phyloP scores from a whole-genome alignment of 2,888 invertebrate species.

The Acrobasis consociella region DNA sequence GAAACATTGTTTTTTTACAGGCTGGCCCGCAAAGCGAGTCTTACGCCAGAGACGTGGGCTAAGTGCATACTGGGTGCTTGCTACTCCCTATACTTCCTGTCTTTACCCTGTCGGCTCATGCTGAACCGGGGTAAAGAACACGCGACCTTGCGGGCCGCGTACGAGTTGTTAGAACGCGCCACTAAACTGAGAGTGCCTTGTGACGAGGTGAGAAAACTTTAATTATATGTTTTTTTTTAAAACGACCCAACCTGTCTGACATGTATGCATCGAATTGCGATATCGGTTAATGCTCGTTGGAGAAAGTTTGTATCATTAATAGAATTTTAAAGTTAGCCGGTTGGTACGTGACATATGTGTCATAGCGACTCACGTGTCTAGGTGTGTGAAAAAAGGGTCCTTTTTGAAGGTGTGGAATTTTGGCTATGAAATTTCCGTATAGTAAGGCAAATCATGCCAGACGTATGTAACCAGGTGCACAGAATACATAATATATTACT shows the following conservation, averaged over 20 bases:
- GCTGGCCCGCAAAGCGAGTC: conserved; percentile 81
- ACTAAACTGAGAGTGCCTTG: conserved; percentile 93
- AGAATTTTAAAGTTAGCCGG: too few species aligned
- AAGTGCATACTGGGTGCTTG: conserved; percentile 94
- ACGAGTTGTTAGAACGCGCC: conserved; percentile 93
- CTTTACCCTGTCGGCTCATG: conserved; percentile 93
- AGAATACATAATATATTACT: too few species aligned
- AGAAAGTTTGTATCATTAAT: background rate
- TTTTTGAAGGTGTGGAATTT: too few species aligned
- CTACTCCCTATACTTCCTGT: conserved; percentile 97
- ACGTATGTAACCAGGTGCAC: too few species aligned
- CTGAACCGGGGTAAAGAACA: conserved; percentile 88
- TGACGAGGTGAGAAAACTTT: conserved; percentile 88
- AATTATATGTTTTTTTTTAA: background rate
- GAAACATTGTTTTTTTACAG: conserved; percentile 46
- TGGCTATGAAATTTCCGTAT: too few species aligned
- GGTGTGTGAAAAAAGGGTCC: too few species aligned
- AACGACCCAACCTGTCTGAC: too few species aligned
- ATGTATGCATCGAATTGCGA: too few species aligned
- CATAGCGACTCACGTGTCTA: too few species aligned
- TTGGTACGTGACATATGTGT: too few species aligned
- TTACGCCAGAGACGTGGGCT: conserved; percentile 95
- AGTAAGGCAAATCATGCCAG: too few species aligned
- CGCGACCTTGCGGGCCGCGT: conserved; percentile 89
- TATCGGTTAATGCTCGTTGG: too few species aligned